A percentile compares a stretch with the other conserved stretches of the same genome.
phyloP scores from a whole-genome alignment of 1,140 invertebrate genomes.

The Heterodera schachtii region DNA sequence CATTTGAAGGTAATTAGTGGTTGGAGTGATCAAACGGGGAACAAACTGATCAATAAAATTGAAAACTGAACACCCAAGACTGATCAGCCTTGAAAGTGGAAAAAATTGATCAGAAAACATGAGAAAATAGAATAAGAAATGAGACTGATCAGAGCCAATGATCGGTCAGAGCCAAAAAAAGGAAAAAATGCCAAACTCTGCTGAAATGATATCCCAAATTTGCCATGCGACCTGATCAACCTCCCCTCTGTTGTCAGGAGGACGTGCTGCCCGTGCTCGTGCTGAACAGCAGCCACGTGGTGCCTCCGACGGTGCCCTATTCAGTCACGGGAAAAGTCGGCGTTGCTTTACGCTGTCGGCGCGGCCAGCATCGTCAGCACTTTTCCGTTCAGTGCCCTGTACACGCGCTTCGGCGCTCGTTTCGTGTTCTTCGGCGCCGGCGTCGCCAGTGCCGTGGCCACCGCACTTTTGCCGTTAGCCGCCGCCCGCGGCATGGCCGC shows the following conservation, averaged over 20 bases:
- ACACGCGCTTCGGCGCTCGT: constrained; percentile 41
- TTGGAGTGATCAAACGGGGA: too few relatives aligned
- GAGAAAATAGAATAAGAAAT: too few relatives aligned
- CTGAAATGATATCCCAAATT: too few relatives aligned
- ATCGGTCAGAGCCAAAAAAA: too few relatives aligned
- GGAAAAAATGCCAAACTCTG: too few relatives aligned
- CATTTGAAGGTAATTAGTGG: background rate
- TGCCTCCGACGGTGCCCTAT: constrained; percentile 12
- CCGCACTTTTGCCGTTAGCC: constrained; percentile 35
- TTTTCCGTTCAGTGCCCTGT: constrained; percentile 44
- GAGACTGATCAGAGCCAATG: too few relatives aligned
- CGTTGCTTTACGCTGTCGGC: constrained; percentile 5
- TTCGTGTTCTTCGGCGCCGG: constrained; percentile 42
- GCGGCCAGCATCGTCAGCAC: constrained; percentile 41
- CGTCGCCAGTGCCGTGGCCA: constrained; percentile 34
- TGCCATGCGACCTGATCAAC: too few relatives aligned
- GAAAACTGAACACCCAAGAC: too few relatives aligned
- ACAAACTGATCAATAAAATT: too few relatives aligned
- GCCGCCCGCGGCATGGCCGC: constrained; percentile 31
- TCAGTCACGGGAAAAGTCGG: background rate
- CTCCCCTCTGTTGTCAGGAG: too few relatives aligned
- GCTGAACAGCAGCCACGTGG: constrained; percentile 11
- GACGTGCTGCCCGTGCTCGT: constrained; percentile 30
- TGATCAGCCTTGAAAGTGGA: too few relatives aligned
- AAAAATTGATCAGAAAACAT: constrained; percentile 13